phyloP scores from a whole-genome alignment of 2,113 vertebrate genomes.

The Alces alces region DNA sequence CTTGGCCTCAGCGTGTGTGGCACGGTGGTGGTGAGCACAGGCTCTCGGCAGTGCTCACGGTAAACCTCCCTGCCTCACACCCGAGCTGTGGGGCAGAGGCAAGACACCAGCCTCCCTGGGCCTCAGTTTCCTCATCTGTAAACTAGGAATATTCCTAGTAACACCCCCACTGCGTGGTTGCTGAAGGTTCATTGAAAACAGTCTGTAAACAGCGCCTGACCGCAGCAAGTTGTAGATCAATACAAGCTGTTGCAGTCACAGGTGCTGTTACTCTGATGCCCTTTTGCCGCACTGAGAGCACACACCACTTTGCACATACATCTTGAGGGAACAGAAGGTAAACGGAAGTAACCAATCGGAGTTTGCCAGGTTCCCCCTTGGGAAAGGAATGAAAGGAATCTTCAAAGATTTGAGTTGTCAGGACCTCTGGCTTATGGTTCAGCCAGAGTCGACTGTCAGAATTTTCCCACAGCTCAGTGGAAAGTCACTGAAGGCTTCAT shows the following conservation, averaged over 20 bases:
- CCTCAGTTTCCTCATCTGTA: not conserved
- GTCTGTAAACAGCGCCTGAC: not conserved
- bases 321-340: not conserved
- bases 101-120: not conserved
- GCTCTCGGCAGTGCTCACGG: not conserved
- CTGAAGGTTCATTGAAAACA: not conserved
- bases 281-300: not conserved
- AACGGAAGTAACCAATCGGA: not conserved
- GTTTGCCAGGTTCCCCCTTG: constrained; percentile 16
- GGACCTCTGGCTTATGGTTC: constrained; percentile 61
- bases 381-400: constrained; percentile 66
- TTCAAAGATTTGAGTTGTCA: constrained; percentile 36
- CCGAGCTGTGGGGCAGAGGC: not conserved
- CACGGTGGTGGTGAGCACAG: not conserved
- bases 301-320: not conserved
- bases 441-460: constrained; percentile 38
- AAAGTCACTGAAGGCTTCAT: constrained; percentile 60
- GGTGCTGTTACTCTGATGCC: not conserved
- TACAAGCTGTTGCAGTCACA: too few relatives aligned
- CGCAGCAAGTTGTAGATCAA: not conserved
- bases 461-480: constrained; percentile 68
- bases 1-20: rapidly evolving
- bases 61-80: not conserved
- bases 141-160: not conserved
- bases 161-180: not conserved